These are phyloP conservation scores for Tyria jacobaeae DNA, from an alignment of 2,888 invertebrate species.

Conservation along the genomic window DNA sequence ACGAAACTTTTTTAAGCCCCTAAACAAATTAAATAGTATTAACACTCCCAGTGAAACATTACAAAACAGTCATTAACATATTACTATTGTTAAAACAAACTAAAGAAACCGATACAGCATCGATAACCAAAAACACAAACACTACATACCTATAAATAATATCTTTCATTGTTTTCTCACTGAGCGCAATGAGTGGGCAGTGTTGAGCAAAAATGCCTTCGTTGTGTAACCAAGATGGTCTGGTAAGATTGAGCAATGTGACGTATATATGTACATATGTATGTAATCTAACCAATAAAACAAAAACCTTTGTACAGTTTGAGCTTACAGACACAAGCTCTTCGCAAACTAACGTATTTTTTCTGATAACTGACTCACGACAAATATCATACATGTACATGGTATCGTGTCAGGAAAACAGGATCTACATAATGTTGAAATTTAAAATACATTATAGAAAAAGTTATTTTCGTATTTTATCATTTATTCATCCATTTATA, in stretches of 20 bases:
- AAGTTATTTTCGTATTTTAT: constrained; percentile 8
- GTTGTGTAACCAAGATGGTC: constrained; percentile 70
- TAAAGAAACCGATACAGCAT: constrained; percentile 59
- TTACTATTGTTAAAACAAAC: constrained; percentile 46
- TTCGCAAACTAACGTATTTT: constrained; percentile 40
- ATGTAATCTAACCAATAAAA: constrained; percentile 53
- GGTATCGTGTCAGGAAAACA: constrained; percentile 6
- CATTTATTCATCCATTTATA: constrained; percentile 11
- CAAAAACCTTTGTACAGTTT: constrained; percentile 40
- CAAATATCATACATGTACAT: constrained; percentile 8
- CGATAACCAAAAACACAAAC: constrained; percentile 74
- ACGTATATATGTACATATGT: constrained; percentile 49
- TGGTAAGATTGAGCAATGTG: constrained; percentile 66
- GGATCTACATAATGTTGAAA: constrained; percentile 7
- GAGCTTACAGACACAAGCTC: constrained; percentile 47
- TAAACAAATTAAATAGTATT: constrained; percentile 12
- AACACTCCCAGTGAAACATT: constrained; percentile 17
- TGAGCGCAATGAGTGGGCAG: constrained; percentile 62
- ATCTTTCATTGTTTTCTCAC: constrained; percentile 68
- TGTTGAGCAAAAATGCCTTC: constrained; percentile 70
- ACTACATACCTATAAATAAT: constrained; percentile 47
- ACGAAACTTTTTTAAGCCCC: constrained; percentile 3
- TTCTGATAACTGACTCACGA: constrained; percentile 8
- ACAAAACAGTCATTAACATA: constrained; percentile 30
- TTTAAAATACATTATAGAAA: constrained; percentile 8